Base-by-base conservation (phyloP, 2,888 invertebrate genomes). In the Eremobia ochroleuca region DNA sequence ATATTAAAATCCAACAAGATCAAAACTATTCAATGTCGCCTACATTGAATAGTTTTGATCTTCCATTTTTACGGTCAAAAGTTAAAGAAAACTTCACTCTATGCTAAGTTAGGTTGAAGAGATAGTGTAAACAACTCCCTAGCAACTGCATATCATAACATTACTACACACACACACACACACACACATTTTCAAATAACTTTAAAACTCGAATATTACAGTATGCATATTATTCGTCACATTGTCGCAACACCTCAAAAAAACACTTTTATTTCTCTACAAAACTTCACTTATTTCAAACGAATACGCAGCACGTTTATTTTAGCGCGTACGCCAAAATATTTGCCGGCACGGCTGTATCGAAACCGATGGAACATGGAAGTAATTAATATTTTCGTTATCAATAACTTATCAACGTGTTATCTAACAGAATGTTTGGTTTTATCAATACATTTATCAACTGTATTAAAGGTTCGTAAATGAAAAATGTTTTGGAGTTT, bases 381-480 rank as follows among this genome's bases (percentile, higher is more conserved):
- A 77, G 70, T 85, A 85, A 82, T 82, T 83, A 81, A 79, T 85
- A 34, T 13, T 25, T 62, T 72, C 28, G 34, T 72, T 81, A 78
- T 79, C 73, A 13, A 31, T n/a, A 43, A 66, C 25, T 85, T 85
- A 86, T 86, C 87, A 52, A 25, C 4, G 31, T 18, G 55, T 28
- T 87, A 87, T 77, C 85, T 69, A 25, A 28, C 25, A 11, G 40
- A 77, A 71, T 83, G 76, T 70, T 79, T 18, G 15, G 43, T 25
- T 31, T 73, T 84, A 82, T 82, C 85, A 21, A 62, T 25, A 59
- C 43, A 70, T 82, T 74, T 82, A 82, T 82, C 82, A 1, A 40
- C 0, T 9, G n/a, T 55, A 62, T 75, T 76, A 58, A 31, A 40
- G 62, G 37, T 28, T 64, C 49, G 62, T 82, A 46, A 62, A 81